Percentiles rank a stretch among this genome's conserved stretches.
Evolutionary conservation across 2,888 invertebrate genomes (phyloP).

Genomic region (Papilio demoleus): DNA sequence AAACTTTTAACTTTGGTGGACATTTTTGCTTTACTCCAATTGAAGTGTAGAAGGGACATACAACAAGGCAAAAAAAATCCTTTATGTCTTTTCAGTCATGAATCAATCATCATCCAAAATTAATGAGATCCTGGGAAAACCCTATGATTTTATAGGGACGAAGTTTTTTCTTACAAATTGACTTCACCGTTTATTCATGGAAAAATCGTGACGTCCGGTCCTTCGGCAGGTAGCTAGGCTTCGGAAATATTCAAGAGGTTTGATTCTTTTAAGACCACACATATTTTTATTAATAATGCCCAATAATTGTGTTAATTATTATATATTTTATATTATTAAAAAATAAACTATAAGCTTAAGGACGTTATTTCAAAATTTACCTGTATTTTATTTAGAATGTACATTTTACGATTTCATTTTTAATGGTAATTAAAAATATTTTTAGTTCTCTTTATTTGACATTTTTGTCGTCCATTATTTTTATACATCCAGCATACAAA

Average conservation of each 20-base stretch:
- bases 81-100: neutral
- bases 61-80: no score
- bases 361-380: neutral
- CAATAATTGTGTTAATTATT: neutral
- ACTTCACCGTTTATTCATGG: conserved; percentile 39
- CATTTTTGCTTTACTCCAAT: no score
- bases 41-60: no score
- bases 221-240: conserved; percentile 53
- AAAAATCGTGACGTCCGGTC: conserved; percentile 58
- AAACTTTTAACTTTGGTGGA: no score
- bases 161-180: conserved; percentile 18
- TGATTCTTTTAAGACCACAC: neutral
- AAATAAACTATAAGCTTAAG: no score
- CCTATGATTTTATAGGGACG: neutral
- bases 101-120: neutral
- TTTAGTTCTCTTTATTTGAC: neutral
- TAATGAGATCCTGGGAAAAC: neutral
- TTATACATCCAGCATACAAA: neutral
- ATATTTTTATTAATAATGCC: neutral
- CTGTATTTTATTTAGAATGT: neutral
- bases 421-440: neutral
- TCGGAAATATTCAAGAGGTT: conserved; percentile 29
- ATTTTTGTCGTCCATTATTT: conserved; percentile 1
- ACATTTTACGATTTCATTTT: no score
- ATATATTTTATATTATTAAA: neutral